Evolutionary conservation across 2,888 invertebrate species (phyloP).

Genomic region (Scaptomyza reducta): DNA sequence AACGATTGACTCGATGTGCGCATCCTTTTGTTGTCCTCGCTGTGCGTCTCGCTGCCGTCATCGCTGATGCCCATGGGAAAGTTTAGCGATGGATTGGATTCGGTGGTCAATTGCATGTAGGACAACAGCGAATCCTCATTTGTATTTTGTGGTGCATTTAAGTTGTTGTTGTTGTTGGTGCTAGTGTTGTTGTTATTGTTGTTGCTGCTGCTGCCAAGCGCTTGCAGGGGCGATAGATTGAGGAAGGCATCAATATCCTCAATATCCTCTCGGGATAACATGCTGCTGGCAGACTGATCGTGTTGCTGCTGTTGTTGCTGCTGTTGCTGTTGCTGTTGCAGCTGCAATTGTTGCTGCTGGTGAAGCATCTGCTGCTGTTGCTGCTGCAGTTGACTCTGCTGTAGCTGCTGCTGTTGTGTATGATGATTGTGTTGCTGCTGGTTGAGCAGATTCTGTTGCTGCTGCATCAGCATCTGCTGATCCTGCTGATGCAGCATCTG

Average conservation of each 20-base stretch:
- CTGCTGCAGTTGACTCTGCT: conserved; percentile 41
- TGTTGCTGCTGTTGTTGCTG: conserved; percentile 65
- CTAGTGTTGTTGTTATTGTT: conserved; percentile 25
- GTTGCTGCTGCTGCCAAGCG: conserved; percentile 41
- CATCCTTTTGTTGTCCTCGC: conserved; percentile 72
- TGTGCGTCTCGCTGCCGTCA: conserved; percentile 75
- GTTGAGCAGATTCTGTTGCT: conserved; percentile 69
- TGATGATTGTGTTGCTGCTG: conserved; percentile 75
- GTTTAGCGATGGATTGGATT: conserved; percentile 77
- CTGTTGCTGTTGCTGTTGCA: conserved; percentile 55
- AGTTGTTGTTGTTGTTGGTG: conserved; percentile 49
- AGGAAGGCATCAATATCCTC: conserved; percentile 82
- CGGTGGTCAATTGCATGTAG: conserved; percentile 83
- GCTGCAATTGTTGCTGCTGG: conserved; percentile 48
- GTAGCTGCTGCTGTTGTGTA: conserved; percentile 43
- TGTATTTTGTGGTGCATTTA: conserved; percentile 59
- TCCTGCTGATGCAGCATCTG: conserved; percentile 76
- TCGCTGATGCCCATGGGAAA: conserved; percentile 82
- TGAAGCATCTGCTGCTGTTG: conserved; percentile 57
- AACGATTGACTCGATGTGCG: conserved; percentile 42
- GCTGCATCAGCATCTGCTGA: conserved; percentile 78
- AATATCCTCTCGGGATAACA: conserved; percentile 74
- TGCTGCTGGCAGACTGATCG: conserved; percentile 46
- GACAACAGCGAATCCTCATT: conserved; percentile 82
- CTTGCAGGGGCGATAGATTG: conserved; percentile 79